These are phyloP conservation scores for Tangara arthus DNA, from an alignment of 2,797 vertebrate species.

Conservation along the genomic window DNA sequence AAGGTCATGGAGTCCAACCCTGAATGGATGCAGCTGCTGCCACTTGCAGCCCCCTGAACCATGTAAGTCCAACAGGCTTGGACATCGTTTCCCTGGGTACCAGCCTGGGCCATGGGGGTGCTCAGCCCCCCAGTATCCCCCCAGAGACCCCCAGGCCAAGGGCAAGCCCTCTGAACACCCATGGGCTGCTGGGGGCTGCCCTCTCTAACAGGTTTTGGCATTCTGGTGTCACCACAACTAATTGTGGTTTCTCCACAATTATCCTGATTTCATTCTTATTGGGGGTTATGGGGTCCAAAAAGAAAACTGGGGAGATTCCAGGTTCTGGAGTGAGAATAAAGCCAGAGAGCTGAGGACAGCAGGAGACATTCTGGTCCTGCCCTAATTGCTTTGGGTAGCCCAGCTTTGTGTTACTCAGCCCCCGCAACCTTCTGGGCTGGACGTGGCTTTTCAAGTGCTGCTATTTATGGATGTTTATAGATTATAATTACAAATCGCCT, in stretches of 20 bases:
- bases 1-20: accelerated
- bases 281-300: not conserved
- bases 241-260: not conserved
- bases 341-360: accelerated
- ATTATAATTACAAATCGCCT: not conserved
- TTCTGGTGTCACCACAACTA: not conserved
- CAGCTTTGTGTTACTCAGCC: not conserved
- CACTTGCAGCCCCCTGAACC: not conserved
- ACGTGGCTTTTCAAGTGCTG: not conserved
- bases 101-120: not conserved
- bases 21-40: not conserved
- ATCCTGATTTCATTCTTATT: not conserved
- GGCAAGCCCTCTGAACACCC: not conserved
- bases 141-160: not conserved
- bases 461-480: not conserved
- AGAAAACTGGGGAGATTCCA: not conserved
- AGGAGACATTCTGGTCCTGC: not conserved
- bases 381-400: not conserved
- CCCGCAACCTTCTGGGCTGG: accelerated
- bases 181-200: not conserved
- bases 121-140: not conserved
- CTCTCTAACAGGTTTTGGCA: accelerated
- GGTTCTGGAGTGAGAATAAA: not conserved
- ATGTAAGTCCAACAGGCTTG: accelerated
- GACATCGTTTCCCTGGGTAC: accelerated